Base-by-base conservation (phyloP, 1,140 invertebrate genomes). In the Zaprionus lachaisei region DNA sequence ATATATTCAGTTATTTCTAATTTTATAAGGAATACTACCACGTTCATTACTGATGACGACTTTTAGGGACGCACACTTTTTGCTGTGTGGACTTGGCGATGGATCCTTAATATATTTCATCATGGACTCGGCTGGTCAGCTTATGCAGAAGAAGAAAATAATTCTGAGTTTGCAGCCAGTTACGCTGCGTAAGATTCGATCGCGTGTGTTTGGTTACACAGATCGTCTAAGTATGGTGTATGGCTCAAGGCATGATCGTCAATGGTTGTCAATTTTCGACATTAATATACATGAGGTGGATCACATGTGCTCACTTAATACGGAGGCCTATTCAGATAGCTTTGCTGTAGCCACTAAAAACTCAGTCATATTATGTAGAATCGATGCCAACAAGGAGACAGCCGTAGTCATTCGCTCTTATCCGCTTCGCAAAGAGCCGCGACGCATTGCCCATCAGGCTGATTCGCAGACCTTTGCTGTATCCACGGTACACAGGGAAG, bases 191-290 rank as follows among this genome's bases (percentile, higher is more conserved):
- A 98, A 97, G 20, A 99, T 99, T 90, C 93, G 96, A 76, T 98
- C 98, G 4, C 99, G 99, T 94, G 98, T 99, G 4, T 99, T 99
- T 94, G 99, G 98, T 11, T 99, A 99, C 92, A 99, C 98, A 1
- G 99, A 99, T 93, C 95, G 99, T 57, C 99, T 99, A 0, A 99
- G 98, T 1, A 98, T 99, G 2, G 99, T 99, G 77, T 99, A 99
- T 94, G 99, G 98, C 9, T 99, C 98, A 9, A 99, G 99, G 99
- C 91, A 99, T 99, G 94, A 94, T 99, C 4, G 98, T 99, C 1
- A 99, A 9, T 17, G 15, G 41, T 47, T 47, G 41, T 47, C 41
- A n/a, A 6, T 99, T 94, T 99, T 98, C 22, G 99, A 99, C 94
- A 99, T 99, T 2, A 99, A 99, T 93, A 94, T 99, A 12, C 98